phyloP scores from a whole-genome alignment of 2,888 invertebrate genomes.

The Trimorus sp. region DNA sequence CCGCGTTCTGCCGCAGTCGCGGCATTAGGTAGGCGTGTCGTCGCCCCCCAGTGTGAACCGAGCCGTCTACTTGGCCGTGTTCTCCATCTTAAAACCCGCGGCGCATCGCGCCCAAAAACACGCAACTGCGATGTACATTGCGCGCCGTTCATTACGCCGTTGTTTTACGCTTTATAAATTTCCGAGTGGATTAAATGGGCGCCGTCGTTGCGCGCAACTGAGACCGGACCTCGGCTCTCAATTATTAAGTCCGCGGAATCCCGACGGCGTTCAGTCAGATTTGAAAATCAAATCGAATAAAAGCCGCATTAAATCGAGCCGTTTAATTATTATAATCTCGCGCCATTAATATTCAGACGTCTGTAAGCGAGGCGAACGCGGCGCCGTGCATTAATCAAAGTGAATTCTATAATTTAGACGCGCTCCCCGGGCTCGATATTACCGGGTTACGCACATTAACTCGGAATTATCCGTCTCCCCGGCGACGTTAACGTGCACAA shows the following conservation, averaged over 20 bases:
- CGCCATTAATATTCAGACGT: constrained; percentile 10
- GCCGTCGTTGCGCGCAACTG: constrained; percentile 27
- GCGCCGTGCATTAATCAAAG: constrained; percentile 23
- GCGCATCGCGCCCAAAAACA: constrained; percentile 48
- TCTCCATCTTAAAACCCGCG: constrained; percentile 64
- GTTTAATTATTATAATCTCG: constrained; percentile 19
- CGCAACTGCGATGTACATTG: constrained; percentile 46
- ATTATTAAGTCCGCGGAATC: constrained; percentile 21
- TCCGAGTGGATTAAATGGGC: constrained; percentile 35
- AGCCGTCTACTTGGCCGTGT: constrained; percentile 66
- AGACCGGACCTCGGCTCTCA: constrained; percentile 34
- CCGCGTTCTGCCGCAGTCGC: constrained; percentile 79
- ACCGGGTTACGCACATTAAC: constrained; percentile 18
- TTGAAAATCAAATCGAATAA: constrained; percentile 20
- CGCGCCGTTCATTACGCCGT: constrained; percentile 41
- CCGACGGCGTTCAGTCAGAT: not conserved
- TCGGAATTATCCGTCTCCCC: constrained; percentile 18
- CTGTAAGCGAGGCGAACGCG: constrained; percentile 21
- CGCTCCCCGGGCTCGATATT: constrained; percentile 22
- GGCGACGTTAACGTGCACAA: constrained; percentile 28
- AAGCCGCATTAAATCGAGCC: constrained; percentile 10
- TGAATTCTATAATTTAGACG: constrained; percentile 22
- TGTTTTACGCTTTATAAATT: constrained; percentile 55
- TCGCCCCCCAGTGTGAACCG: constrained; percentile 67
- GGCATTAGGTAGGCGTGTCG: constrained; percentile 79